phyloP scores from a whole-genome alignment of 2,888 invertebrate species.

The Eupithecia pulchellata region DNA sequence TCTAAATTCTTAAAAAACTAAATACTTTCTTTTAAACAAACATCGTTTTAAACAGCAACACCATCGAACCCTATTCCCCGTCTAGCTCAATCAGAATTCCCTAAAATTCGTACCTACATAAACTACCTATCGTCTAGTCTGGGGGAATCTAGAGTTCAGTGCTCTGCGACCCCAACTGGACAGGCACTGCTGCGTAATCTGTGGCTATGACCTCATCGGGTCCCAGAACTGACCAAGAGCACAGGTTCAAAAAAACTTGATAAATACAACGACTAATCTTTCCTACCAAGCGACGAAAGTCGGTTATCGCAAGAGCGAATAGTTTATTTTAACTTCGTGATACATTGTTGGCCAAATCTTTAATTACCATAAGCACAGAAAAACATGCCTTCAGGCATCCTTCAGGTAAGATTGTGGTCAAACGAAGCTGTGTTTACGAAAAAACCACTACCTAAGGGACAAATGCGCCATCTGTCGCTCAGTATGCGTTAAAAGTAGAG shows the following conservation, averaged over 20 bases:
- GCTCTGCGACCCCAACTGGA: conserved; percentile 45
- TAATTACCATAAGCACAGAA: too few relatives aligned
- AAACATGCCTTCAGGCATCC: too few relatives aligned
- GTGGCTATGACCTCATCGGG: conserved; percentile 22
- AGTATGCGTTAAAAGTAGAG: not conserved
- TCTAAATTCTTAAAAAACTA: too few relatives aligned
- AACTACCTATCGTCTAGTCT: conserved; percentile 43
- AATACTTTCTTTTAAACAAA: not conserved
- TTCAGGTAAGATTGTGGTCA: too few relatives aligned
- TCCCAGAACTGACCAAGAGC: conserved; percentile 7
- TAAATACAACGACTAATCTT: conserved; percentile 5
- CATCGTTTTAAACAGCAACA: too few relatives aligned
- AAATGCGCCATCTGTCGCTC: too few relatives aligned
- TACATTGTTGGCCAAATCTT: too few relatives aligned
- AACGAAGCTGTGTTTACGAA: too few relatives aligned
- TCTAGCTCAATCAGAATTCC: conserved; percentile 15
- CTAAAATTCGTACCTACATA: conserved; percentile 6
- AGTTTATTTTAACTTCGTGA: too few relatives aligned
- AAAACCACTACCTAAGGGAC: not conserved
- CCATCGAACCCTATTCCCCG: conserved; percentile 9
- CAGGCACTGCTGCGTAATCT: conserved; percentile 19
- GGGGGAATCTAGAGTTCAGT: conserved; percentile 58
- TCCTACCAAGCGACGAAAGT: too few relatives aligned
- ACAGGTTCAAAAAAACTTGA: not conserved
- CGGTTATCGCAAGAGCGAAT: too few relatives aligned